Conservation (phyloP, 2,888 invertebrate genomes). For the Campoletis raptor region DNA sequence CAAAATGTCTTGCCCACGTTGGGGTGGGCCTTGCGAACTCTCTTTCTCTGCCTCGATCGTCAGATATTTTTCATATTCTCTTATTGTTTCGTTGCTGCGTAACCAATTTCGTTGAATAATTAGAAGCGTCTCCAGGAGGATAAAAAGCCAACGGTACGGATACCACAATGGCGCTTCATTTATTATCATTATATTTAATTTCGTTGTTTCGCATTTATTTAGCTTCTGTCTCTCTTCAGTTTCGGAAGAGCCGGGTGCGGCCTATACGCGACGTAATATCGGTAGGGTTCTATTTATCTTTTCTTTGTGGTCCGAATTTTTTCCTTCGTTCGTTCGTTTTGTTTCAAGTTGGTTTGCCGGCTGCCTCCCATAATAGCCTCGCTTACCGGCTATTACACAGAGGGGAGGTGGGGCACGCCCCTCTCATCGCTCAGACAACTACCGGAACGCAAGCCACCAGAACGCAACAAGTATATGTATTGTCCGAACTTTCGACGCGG, state of each 20-base stretch:
- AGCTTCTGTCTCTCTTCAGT: neutral
- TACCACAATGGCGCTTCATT: neutral
- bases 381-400: conserved; percentile 77
- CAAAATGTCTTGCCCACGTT: neutral
- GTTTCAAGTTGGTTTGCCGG: conserved; percentile 66
- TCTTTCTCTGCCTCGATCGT: neutral
- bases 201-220: conserved; percentile 38
- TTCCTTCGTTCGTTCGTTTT: conserved; percentile 46
- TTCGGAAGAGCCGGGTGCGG: conserved; percentile 51
- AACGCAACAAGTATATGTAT: conserved; percentile 7
- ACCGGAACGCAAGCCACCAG: conserved; percentile 47
- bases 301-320: conserved; percentile 30
- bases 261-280: conserved; percentile 52
- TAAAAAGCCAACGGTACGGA: neutral
- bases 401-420: conserved; percentile 74
- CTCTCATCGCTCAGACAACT: conserved; percentile 77
- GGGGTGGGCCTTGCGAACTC: neutral
- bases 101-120: conserved; percentile 59
- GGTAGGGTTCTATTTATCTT: conserved; percentile 41
- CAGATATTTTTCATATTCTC: neutral
- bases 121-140: neutral
- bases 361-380: conserved; percentile 77
- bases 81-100: conserved; percentile 6
- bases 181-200: conserved; percentile 44
- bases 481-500: conserved; percentile 28